Evolutionary conservation across 92 coral and sea anemone genomes (phyloP), one percentile per base, ranked within the genome.

Genomic region (Siderastrea siderea): DNA sequence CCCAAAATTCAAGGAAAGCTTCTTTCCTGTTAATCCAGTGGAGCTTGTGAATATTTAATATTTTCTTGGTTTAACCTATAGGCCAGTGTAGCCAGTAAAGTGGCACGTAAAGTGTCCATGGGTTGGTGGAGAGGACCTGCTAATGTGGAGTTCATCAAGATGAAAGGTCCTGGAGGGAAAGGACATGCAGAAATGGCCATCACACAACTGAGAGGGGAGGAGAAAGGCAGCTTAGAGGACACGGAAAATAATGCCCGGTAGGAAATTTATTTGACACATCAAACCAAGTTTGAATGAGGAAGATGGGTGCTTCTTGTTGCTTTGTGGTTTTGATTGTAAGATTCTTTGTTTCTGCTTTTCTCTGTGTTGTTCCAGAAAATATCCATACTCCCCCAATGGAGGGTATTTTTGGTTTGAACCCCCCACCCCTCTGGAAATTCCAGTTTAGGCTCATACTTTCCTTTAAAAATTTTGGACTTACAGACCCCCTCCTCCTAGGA

Each of bases 141-240:
- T 43, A 85, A 86, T 58, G 92, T 91, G 46, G 98, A 95, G 75
- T 95, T 95, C 38, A 95, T 95, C 64, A 95, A 95, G 78, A 95
- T 95, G 98, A 95, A 94, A 58, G 98, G 98, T 45, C 98, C 98
- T 44, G 92, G 91, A 11, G 96, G 98, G 1, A 95, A 95, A 80
- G 98, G 98, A 0, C 98, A 95, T 84, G 98, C 98, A 1, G 98
- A 95, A 79, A 95, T 95, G 98, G 94, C 98, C 10, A 95, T 95
- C 63, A 85, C 93, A 60, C 89, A 93, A 80, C 98, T 90, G 57
- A 69, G 87, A 38, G 64, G 70, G 11, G 92, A 88, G 60, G 92
- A 78, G 3, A 77, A 68, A 62, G 62, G 49, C 7, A 15, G 84
- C 44, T 12, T 51, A 72, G 81, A 47, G 10, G 71, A 78, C 65